phyloP scores from a whole-genome alignment of 2,797 vertebrate species.

The Pipistrellus kuhlii region DNA sequence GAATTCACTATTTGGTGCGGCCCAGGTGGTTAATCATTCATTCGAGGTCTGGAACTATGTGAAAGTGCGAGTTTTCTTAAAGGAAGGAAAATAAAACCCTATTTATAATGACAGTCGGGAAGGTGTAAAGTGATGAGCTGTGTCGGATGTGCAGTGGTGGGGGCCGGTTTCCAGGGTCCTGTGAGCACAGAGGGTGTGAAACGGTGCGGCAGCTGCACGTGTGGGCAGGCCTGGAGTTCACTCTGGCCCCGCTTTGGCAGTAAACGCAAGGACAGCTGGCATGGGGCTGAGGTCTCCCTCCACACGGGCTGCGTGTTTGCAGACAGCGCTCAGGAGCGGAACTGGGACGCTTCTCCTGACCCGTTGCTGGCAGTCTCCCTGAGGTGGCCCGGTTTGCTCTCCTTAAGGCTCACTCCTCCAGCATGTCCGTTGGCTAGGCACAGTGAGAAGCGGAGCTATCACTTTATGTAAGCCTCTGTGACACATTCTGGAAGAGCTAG shows the following conservation, averaged over 20 bases:
- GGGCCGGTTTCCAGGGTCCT: not conserved
- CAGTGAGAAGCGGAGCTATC: not conserved
- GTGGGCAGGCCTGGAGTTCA: no score
- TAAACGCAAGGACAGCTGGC: not conserved
- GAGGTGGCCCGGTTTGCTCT: not conserved
- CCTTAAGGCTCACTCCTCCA: not conserved
- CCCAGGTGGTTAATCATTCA: slow-evolving; percentile 28
- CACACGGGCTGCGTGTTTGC: not conserved
- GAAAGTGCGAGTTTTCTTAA: not conserved
- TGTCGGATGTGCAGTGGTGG: not conserved
- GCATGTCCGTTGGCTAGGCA: not conserved
- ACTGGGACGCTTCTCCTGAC: not conserved
- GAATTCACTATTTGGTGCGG: not conserved
- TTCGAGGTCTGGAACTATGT: slow-evolving; percentile 1
- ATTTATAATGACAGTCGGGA: not conserved
- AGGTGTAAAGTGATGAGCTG: not conserved
- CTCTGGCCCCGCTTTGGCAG: not conserved
- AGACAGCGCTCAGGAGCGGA: not conserved
- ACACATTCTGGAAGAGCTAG: not conserved
- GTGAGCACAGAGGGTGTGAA: not conserved
- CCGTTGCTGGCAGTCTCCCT: not conserved
- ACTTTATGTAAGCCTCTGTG: not conserved
- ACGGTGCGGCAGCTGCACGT: not conserved
- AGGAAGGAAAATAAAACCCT: not conserved
- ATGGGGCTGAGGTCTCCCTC: not conserved